phyloP scores from a whole-genome alignment of 2,797 vertebrate species.

The Thamnophis elegans region DNA sequence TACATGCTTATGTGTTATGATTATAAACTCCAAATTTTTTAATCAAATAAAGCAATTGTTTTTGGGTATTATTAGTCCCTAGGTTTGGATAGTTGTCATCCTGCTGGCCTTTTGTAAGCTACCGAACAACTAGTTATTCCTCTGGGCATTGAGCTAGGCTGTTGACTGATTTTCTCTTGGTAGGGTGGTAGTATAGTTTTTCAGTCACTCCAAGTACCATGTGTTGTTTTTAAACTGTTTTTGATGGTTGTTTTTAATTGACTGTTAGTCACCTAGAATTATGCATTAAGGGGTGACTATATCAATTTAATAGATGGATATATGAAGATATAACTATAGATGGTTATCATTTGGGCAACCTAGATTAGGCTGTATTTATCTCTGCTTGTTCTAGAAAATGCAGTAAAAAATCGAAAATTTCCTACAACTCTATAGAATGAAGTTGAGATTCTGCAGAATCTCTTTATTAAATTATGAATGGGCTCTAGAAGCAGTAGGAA shows the following conservation, averaged over 20 bases:
- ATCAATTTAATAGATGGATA: background rate
- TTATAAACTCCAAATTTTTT: background rate
- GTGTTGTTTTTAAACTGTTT: background rate
- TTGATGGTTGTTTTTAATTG: background rate
- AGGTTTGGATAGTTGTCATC: background rate
- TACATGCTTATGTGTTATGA: background rate
- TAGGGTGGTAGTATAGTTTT: background rate
- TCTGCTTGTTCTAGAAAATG: background rate
- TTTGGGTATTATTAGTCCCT: background rate
- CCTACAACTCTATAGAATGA: background rate
- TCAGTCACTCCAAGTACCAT: background rate
- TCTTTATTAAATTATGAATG: slow-evolving; percentile 15
- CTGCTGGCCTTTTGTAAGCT: background rate
- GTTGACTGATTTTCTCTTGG: background rate
- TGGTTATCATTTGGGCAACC: background rate
- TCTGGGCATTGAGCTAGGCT: background rate
- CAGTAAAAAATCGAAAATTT: background rate
- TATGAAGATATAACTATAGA: background rate
- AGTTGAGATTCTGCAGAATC: background rate
- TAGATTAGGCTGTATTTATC: background rate
- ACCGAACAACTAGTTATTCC: background rate
- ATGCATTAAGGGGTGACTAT: background rate
- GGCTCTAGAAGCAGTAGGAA: background rate
- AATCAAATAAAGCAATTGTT: background rate
- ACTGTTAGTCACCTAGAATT: background rate